Conservation (phyloP, 1,140 invertebrate genomes). For the Drosophila tropicalis region DNA sequence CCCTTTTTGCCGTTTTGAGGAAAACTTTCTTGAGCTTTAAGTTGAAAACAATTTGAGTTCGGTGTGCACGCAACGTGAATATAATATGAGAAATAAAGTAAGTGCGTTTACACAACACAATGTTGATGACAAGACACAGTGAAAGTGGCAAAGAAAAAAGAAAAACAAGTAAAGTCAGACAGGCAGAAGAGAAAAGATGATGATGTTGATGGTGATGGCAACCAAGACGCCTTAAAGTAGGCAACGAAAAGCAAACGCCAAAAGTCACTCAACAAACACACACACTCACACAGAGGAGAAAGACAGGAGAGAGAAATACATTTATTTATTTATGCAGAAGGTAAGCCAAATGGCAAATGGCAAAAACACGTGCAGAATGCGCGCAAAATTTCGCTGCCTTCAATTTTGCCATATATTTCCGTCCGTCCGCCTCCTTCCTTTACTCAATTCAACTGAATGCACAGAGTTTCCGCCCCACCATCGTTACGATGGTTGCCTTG, state of each 20-base stretch:
- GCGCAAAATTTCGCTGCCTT: slow-evolving; percentile 51
- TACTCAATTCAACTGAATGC: slow-evolving; percentile 35
- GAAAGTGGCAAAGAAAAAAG: not conserved
- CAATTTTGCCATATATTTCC: slow-evolving; percentile 27
- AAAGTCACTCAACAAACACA: slow-evolving; percentile 54
- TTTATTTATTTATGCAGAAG: slow-evolving; percentile 64
- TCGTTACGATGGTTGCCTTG: not conserved
- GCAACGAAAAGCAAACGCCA: slow-evolving; percentile 57
- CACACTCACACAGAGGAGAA: slow-evolving; percentile 15
- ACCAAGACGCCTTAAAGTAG: slow-evolving; percentile 50
- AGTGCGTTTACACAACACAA: slow-evolving; percentile 48
- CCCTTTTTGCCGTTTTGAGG: not conserved
- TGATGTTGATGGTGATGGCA: not conserved
- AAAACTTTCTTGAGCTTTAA: slow-evolving; percentile 35
- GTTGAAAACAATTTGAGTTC: slow-evolving; percentile 57
- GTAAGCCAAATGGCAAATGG: slow-evolving; percentile 50
- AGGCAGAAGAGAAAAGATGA: not conserved
- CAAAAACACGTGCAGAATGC: slow-evolving; percentile 59
- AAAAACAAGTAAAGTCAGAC: not conserved
- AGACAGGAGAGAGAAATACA: not conserved
- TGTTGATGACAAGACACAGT: slow-evolving; percentile 31
- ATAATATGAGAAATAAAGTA: slow-evolving; percentile 66
- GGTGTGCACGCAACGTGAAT: slow-evolving; percentile 64
- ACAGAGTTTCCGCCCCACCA: not conserved
- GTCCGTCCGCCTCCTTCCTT: not conserved